Conservation (phyloP, 2,797 vertebrate species). For the Microctenopoma steveboyesi region DNA sequence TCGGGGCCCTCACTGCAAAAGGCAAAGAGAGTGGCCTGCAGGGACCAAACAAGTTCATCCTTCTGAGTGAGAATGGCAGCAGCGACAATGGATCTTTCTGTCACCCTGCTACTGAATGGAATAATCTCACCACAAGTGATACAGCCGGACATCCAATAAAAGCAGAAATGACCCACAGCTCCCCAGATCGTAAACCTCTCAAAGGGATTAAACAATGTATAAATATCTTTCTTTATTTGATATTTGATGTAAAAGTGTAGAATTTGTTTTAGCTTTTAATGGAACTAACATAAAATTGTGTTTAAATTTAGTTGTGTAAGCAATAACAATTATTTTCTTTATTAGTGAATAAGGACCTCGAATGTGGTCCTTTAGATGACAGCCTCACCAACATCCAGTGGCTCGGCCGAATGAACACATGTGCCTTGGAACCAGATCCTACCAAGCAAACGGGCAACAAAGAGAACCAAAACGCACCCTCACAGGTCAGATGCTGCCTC, state of each 20-base stretch:
- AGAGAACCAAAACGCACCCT: constrained; percentile 77
- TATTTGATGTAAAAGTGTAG: neutral
- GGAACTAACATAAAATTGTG: neutral
- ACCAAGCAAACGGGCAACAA: constrained; percentile 75
- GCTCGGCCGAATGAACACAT: constrained; percentile 88
- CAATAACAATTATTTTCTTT: neutral
- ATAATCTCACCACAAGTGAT: constrained; percentile 9
- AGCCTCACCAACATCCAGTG: constrained; percentile 94
- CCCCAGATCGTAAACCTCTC: constrained; percentile 46
- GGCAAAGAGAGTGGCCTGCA: constrained; percentile 88
- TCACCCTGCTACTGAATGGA: constrained; percentile 25
- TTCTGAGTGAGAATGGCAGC: constrained; percentile 82
- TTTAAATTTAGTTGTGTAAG: neutral
- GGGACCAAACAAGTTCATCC: constrained; percentile 94
- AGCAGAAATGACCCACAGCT: neutral
- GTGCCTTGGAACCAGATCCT: constrained; percentile 73
- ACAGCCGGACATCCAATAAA: constrained; percentile 18
- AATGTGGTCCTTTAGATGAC: constrained; percentile 82
- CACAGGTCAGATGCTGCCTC: constrained; percentile 60
- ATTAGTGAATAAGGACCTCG: constrained; percentile 72
- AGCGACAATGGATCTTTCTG: constrained; percentile 36
- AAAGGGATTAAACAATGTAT: constrained; percentile 68
- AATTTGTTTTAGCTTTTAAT: neutral
- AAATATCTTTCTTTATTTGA: neutral
- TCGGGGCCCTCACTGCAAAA: constrained; percentile 89